phyloP scores from a whole-genome alignment of 2,113 vertebrate genomes.

The Crotophaga sulcirostris region DNA sequence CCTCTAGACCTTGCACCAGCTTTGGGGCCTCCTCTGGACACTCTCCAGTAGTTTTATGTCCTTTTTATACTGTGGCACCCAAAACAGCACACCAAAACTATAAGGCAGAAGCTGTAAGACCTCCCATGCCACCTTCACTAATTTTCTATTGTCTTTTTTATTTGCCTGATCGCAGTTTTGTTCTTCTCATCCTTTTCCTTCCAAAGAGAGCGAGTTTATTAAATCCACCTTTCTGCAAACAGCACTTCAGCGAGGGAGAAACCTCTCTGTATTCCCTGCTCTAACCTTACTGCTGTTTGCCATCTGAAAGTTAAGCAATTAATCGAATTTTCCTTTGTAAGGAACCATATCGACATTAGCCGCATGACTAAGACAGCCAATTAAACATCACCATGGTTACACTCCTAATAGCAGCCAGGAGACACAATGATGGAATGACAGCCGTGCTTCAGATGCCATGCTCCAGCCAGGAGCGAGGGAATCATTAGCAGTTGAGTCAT shows the following conservation, averaged over 20 bases:
- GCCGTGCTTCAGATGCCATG: not conserved
- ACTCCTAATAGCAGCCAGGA: not conserved
- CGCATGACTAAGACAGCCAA: constrained; percentile 33
- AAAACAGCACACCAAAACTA: not conserved
- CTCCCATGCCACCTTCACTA: not conserved
- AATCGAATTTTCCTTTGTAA: not conserved
- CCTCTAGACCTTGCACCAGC: too few relatives aligned
- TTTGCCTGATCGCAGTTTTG: not conserved
- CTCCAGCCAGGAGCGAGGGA: constrained; percentile 39
- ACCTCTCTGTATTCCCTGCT: not conserved
- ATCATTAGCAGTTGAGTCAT: constrained; percentile 53
- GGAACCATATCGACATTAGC: not conserved
- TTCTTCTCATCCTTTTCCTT: not conserved
- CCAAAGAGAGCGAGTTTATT: not conserved
- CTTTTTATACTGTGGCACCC: too few relatives aligned
- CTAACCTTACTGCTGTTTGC: not conserved
- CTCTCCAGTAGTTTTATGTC: too few relatives aligned
- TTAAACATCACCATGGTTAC: constrained; percentile 60
- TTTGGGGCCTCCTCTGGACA: too few relatives aligned
- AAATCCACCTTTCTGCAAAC: not conserved
- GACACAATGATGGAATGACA: constrained; percentile 16
- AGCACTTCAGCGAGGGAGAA: not conserved
- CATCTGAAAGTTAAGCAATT: constrained; percentile 27
- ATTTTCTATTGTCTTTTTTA: not conserved
- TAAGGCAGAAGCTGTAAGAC: not conserved